Base-by-base conservation (phyloP, 2,113 vertebrate genomes). In the Gallinago media region DNA sequence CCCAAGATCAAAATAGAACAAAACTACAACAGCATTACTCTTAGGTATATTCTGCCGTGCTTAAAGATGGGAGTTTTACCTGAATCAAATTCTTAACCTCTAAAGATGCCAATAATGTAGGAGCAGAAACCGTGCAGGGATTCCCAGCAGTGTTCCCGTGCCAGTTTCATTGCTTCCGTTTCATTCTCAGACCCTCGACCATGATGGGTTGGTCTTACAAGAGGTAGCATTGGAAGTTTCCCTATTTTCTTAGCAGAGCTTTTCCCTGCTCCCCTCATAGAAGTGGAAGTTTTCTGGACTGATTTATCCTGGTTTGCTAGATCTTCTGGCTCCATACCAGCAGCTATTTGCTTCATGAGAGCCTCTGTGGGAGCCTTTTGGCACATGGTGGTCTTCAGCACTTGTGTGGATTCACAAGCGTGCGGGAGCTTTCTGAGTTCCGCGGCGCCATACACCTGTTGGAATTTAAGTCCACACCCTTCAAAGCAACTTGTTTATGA, bases 61-160 rank as follows among this genome's bases (percentile, higher is more conserved):
- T 80, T 68, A 17, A 77, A 88, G 55, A 73, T 18, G 9, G n/a
- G 29, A 71, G 16, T 29, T 82, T 97, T 96, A 98, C 98, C 98
- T 97, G 85, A 65, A 82, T 38, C 21, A 78, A 71, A 84, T 78
- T 54, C 47, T 97, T 98, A 99, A 85, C 98, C 97, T 74, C 89
- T 93, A 75, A 98, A 98, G 93, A 98, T 96, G 62, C 98, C 97
- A 46, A 99, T 97, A 88, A 99, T 63, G 46, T 96, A 98, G 75
- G 98, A 94, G 87, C 98, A 99, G 86, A 98, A 67, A 27, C 95
- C 96, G 12, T 98, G 97, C 38, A 99, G 94, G 12, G 98, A 98
- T 81, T 97, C 98, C 98, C 98, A 99, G 94, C 98, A 99, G 82
- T 98, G 96, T 17, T 98, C 95, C 80, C 89, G 96, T 40, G 98